Percentiles rank a stretch among this genome's conserved stretches.
Evolutionary conservation across 2,888 invertebrate species (phyloP).

Genomic region (Agrochola lychnidis): DNA sequence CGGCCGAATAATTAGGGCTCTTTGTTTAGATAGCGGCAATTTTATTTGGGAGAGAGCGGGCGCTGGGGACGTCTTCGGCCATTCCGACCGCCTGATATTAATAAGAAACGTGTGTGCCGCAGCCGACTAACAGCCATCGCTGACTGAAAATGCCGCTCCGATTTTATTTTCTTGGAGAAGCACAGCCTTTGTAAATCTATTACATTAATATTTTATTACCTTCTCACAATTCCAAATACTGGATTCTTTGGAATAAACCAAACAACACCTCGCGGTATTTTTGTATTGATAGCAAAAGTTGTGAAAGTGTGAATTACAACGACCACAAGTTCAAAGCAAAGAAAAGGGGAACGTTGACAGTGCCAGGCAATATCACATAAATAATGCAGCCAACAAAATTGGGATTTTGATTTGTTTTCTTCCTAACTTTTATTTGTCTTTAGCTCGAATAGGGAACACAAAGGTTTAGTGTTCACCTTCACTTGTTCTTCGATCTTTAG

Average conservation of each 20-base stretch:
- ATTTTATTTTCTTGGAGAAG: slow-evolving; percentile 71
- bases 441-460: slow-evolving; percentile 77
- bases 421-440: slow-evolving; percentile 88
- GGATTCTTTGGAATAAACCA: slow-evolving; percentile 22
- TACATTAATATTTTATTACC: slow-evolving; percentile 46
- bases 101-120: slow-evolving; percentile 88
- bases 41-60: slow-evolving; percentile 91
- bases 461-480: slow-evolving; percentile 71
- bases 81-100: slow-evolving; percentile 89
- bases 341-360: slow-evolving; percentile 86
- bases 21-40: slow-evolving; percentile 92
- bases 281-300: slow-evolving; percentile 82
- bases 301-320: slow-evolving; percentile 81
- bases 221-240: slow-evolving; percentile 23
- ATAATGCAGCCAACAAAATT: slow-evolving; percentile 89
- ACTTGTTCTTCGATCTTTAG: slow-evolving; percentile 71
- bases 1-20: slow-evolving; percentile 92
- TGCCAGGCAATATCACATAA: slow-evolving; percentile 89
- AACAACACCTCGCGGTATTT: slow-evolving; percentile 50
- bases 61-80: slow-evolving; percentile 90
- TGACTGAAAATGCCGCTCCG: slow-evolving; percentile 73
- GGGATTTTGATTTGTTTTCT: slow-evolving; percentile 90
- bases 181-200: slow-evolving; percentile 52
- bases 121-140: slow-evolving; percentile 74
- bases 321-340: slow-evolving; percentile 83